A percentile compares a stretch with the other conserved stretches of the same genome.
These are phyloP conservation scores for Nyctibius grandis DNA, from an alignment of 2,797 vertebrate genomes.

Conservation along the genomic window DNA sequence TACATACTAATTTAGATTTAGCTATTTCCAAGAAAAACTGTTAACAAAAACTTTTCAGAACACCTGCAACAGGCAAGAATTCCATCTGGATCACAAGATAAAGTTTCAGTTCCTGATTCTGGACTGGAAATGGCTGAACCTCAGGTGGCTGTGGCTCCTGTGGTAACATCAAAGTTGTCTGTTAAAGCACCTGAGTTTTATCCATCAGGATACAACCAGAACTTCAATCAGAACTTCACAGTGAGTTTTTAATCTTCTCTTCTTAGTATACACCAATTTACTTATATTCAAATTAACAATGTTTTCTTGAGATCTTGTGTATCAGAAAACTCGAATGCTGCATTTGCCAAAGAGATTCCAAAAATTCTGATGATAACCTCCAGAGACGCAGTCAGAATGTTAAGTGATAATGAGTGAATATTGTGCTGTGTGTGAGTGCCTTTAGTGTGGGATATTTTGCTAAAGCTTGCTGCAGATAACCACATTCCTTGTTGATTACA, in stretches of 20 bases:
- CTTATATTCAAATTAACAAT: neutral
- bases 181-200: constrained; percentile 90
- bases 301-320: neutral
- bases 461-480: neutral
- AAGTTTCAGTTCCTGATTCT: constrained; percentile 33
- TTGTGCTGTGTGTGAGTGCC: neutral
- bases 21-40: neutral
- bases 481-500: neutral
- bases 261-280: neutral
- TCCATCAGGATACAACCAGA: constrained; percentile 75
- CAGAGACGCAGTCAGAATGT: neutral
- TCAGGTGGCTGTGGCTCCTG: constrained; percentile 60
- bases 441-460: neutral
- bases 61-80: constrained; percentile 35
- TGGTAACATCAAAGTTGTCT: constrained; percentile 75
- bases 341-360: neutral
- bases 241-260: constrained; percentile 62
- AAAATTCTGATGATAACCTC: neutral
- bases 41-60: constrained; percentile 62
- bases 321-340: neutral
- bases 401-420: neutral
- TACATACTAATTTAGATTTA: neutral
- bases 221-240: constrained; percentile 59
- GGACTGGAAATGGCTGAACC: constrained; percentile 67
- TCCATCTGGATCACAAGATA: constrained; percentile 56